A percentile compares a stretch with the other conserved stretches of the same genome.
Evolutionary conservation across 2,113 vertebrate genomes (phyloP).

Genomic region (Lepus europaeus): DNA sequence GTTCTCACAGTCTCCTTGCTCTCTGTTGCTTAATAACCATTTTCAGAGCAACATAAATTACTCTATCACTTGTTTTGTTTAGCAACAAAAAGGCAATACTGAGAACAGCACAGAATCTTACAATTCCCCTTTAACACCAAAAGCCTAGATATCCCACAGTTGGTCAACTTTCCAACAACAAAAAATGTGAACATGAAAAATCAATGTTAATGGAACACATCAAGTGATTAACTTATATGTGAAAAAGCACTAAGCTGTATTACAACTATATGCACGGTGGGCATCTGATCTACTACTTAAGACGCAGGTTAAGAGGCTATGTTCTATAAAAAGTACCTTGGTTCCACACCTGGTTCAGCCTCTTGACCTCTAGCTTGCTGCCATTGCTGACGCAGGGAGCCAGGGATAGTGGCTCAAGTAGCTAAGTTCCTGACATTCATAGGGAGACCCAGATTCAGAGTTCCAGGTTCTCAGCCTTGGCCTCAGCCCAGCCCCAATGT

Average conservation of each 20-base stretch:
- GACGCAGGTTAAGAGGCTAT: no score
- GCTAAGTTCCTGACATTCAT: no score
- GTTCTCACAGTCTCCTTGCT: background rate
- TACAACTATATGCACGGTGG: background rate
- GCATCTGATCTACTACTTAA: no score
- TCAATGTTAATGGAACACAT: background rate
- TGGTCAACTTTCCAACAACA: background rate
- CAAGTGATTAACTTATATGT: background rate
- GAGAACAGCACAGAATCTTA: background rate
- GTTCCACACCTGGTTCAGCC: no score
- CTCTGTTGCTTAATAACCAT: background rate
- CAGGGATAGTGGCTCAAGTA: no score
- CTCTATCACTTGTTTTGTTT: background rate
- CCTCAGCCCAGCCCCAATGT: no score
- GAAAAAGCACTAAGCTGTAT: background rate
- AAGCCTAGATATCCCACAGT: background rate
- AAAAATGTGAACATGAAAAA: background rate
- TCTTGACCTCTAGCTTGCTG: no score
- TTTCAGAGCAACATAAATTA: constrained; percentile 22
- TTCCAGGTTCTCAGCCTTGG: no score
- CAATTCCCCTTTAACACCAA: background rate
- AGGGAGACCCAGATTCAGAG: no score
- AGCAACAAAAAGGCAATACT: background rate
- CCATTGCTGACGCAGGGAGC: no score
- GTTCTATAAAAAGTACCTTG: no score